phyloP scores from a whole-genome alignment of 2,888 invertebrate genomes.

The Diploptera punctata region DNA sequence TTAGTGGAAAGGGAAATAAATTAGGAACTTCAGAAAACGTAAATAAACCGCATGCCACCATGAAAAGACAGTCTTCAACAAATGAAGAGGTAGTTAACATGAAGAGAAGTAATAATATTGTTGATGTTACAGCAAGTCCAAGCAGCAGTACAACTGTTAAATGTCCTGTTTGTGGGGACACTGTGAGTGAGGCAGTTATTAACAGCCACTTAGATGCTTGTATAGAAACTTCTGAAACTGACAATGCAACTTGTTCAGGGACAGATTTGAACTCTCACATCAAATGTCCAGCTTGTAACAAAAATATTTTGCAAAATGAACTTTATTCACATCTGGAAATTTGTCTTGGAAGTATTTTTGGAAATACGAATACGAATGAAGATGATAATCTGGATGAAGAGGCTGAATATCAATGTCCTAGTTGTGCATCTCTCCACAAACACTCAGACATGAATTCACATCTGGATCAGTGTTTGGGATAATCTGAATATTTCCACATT shows the following conservation, averaged over 20 bases:
- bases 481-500: too few species aligned
- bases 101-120: not conserved
- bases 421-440: conserved; percentile 63
- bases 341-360: conserved; percentile 1
- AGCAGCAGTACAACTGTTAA: conserved; percentile 42
- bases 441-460: conserved; percentile 64
- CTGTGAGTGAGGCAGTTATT: conserved; percentile 53
- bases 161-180: conserved; percentile 60
- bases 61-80: not conserved
- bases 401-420: conserved; percentile 64
- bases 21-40: conserved; percentile 36
- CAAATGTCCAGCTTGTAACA: conserved; percentile 13
- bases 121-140: not conserved
- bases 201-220: conserved; percentile 48
- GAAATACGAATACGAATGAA: not conserved
- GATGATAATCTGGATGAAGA: too few species aligned
- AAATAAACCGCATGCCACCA: not conserved
- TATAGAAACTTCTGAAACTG: not conserved
- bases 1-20: conserved; percentile 44
- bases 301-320: not conserved
- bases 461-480: conserved; percentile 59
- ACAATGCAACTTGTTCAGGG: not conserved
- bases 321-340: not conserved
- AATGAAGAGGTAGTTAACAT: not conserved
- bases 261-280: not conserved